Percentiles rank a stretch among this genome's conserved stretches.
phyloP scores from a whole-genome alignment of 2,888 invertebrate genomes.

The Chymomyza procnemis region DNA sequence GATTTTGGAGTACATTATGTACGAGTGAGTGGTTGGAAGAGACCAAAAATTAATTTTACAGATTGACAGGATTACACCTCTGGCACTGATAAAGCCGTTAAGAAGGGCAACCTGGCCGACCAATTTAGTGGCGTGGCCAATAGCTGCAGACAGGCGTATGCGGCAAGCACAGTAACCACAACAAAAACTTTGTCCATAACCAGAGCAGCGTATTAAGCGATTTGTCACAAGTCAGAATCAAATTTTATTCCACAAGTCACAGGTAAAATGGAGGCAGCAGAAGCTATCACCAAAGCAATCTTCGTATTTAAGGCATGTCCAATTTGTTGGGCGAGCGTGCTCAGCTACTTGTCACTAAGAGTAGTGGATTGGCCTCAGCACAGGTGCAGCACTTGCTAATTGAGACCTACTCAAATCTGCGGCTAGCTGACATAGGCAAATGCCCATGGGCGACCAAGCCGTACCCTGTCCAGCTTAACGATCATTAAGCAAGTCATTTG shows the following conservation, averaged over 20 bases:
- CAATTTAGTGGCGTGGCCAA: constrained; percentile 28
- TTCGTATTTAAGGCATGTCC: not conserved
- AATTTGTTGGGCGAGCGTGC: not conserved
- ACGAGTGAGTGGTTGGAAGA: constrained; percentile 29
- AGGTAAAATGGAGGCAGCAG: not conserved
- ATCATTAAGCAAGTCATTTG: constrained; percentile 67
- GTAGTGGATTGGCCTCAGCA: constrained; percentile 48
- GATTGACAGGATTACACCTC: constrained; percentile 65
- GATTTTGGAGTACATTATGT: constrained; percentile 44
- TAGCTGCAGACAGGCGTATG: constrained; percentile 25
- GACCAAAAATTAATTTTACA: constrained; percentile 65
- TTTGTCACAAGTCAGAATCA: constrained; percentile 64
- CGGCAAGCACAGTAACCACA: constrained; percentile 35
- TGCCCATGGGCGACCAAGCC: constrained; percentile 35
- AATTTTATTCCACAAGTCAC: constrained; percentile 10
- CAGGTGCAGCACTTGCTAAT: constrained; percentile 55
- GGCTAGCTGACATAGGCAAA: constrained; percentile 64
- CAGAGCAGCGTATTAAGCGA: constrained; percentile 9
- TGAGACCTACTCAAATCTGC: constrained; percentile 37
- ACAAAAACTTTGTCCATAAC: not conserved
- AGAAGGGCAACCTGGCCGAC: constrained; percentile 5
- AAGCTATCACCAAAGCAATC: not conserved
- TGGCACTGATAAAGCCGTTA: constrained; percentile 19
- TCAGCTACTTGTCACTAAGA: not conserved
- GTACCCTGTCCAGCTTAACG: constrained; percentile 57